Percentiles rank a stretch among this genome's conserved stretches.
phyloP scores from a whole-genome alignment of 2,888 invertebrate species.

The Dicyrtoma fusca region DNA sequence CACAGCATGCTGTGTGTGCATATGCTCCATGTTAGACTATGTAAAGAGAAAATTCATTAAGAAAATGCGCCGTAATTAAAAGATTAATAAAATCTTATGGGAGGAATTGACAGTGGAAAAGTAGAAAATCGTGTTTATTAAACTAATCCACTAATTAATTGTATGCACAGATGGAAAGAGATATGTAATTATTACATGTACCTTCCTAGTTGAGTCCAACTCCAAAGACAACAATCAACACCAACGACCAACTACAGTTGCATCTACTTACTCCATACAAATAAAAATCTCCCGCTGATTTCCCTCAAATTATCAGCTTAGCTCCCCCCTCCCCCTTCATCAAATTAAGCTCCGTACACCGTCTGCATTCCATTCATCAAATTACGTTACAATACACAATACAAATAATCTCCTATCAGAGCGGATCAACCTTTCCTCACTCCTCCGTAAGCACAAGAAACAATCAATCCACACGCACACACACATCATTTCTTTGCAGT shows the following conservation, averaged over 20 bases:
- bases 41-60: constrained; percentile 19
- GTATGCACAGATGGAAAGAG: constrained; percentile 9
- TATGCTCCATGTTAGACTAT: neutral
- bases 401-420: too few species aligned
- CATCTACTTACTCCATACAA: too few species aligned
- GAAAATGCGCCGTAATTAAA: constrained; percentile 19
- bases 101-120: constrained; percentile 2
- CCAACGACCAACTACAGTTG: too few species aligned
- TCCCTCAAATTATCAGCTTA: constrained; percentile 11
- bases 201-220: too few species aligned
- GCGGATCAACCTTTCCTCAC: too few species aligned
- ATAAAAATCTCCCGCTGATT: constrained; percentile 11
- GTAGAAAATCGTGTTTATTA: constrained; percentile 19
- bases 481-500: too few species aligned
- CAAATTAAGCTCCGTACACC: constrained; percentile 9
- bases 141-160: constrained; percentile 23
- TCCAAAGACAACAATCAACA: too few species aligned
- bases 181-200: neutral
- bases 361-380: neutral
- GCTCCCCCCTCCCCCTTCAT: neutral
- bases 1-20: too few species aligned
- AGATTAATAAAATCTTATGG: constrained; percentile 16
- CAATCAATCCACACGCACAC: too few species aligned
- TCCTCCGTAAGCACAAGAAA: too few species aligned
- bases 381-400: constrained; percentile 4